These are phyloP conservation scores for Tipula unca DNA, from an alignment of 2,888 invertebrate species.

Conservation along the genomic window DNA sequence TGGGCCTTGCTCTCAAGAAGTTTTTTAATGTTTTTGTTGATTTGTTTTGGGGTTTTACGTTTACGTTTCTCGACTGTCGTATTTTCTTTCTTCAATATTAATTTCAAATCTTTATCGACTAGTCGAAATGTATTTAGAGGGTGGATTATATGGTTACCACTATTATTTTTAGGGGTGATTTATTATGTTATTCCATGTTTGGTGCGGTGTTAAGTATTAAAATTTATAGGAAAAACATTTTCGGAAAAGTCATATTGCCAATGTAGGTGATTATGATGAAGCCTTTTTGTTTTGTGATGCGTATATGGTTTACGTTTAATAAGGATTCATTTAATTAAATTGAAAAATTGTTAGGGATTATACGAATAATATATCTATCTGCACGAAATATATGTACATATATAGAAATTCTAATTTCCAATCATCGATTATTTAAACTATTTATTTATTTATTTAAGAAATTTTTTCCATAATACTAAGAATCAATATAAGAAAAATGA, in stretches of 20 bases:
- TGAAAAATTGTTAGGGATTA: not conserved
- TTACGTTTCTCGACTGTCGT: not conserved
- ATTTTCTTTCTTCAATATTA: not conserved
- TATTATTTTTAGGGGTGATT: conserved; percentile 8
- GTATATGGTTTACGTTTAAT: not conserved
- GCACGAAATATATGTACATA: not conserved
- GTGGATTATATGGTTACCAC: conserved; percentile 14
- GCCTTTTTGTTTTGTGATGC: not conserved
- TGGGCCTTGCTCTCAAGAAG: not conserved
- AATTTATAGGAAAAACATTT: not conserved
- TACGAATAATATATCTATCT: too few relatives aligned
- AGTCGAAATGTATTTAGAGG: conserved; percentile 2
- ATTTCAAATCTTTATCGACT: not conserved
- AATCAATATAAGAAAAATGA: not conserved
- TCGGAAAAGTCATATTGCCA: conserved; percentile 14
- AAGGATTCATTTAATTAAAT: not conserved
- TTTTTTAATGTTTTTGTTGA: not conserved
- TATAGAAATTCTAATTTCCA: not conserved
- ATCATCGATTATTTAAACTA: not conserved
- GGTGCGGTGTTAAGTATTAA: not conserved
- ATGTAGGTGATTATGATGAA: not conserved
- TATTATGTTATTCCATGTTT: not conserved
- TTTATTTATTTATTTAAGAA: not conserved
- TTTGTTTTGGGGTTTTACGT: conserved; percentile 4
- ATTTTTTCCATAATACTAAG: not conserved